Evolutionary conservation across 37 sponge, comb jelly and placozoan genomes (phyloP).

Genomic region (Spongia lamella): DNA sequence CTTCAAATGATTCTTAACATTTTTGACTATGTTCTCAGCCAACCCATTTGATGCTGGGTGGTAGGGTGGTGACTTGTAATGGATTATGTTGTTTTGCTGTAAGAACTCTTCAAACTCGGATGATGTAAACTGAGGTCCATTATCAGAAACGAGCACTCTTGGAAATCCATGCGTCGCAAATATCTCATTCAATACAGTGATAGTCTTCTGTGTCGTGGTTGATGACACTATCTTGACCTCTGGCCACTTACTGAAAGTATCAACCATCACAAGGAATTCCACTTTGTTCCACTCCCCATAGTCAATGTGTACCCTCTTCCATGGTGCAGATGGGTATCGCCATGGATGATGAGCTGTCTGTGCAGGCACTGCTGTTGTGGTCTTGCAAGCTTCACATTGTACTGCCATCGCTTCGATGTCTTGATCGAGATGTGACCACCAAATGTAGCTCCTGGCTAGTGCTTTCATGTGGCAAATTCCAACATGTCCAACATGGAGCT

Average conservation of each 20-base stretch:
- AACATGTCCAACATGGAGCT: background rate
- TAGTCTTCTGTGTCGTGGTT: background rate
- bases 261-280: slow-evolving; percentile 1
- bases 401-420: background rate
- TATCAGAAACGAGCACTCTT: background rate
- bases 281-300: background rate
- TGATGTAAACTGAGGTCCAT: too few relatives aligned
- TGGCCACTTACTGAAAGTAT: background rate
- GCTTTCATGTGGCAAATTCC: background rate
- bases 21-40: background rate
- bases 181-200: background rate
- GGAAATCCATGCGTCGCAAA: slow-evolving; percentile 3
- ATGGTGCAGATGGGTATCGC: background rate
- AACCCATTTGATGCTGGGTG: slow-evolving; percentile 4
- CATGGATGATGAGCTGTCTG: background rate
- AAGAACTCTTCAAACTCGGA: background rate
- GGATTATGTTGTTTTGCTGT: background rate
- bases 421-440: background rate
- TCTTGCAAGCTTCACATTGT: background rate
- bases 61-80: background rate
- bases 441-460: background rate
- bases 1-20: background rate
- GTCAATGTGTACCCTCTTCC: background rate
- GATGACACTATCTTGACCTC: background rate
- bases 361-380: background rate